These are phyloP conservation scores for Ancistrus triradiatus DNA, from an alignment of 2,113 vertebrate genomes.

Conservation along the genomic window DNA sequence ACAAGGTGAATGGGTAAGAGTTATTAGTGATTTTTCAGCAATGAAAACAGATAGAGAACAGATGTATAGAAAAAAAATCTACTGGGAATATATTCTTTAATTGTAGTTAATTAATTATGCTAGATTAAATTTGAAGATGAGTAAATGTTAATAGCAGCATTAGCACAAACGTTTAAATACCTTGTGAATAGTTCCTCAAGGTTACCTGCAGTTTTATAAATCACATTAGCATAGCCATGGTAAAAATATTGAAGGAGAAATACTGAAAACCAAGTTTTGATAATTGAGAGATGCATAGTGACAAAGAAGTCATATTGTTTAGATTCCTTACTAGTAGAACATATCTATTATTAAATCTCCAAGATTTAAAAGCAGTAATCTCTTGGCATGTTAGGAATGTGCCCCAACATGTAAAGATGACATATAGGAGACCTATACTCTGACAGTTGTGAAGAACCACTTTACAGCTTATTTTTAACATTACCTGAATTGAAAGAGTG, in stretches of 20 bases:
- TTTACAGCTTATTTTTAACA: not conserved
- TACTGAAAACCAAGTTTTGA: too few relatives aligned
- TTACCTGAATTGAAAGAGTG: not conserved
- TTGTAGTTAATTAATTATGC: too few relatives aligned
- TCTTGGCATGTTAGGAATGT: not conserved
- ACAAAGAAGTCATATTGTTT: not conserved
- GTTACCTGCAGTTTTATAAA: not conserved
- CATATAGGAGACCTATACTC: not conserved
- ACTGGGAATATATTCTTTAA: too few relatives aligned
- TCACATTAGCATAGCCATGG: not conserved
- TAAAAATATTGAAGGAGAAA: not conserved
- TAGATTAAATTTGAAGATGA: too few relatives aligned
- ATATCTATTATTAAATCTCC: too few relatives aligned
- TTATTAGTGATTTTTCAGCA: too few relatives aligned
- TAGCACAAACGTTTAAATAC: too few relatives aligned
- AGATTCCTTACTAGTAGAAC: not conserved
- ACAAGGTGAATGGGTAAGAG: constrained; percentile 79
- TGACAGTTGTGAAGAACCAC: not conserved
- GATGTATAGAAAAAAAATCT: not conserved
- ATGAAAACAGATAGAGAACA: too few relatives aligned
- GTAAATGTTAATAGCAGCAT: too few relatives aligned
- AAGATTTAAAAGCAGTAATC: not conserved
- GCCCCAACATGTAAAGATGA: not conserved
- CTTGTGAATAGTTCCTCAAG: not conserved
- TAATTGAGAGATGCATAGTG: not conserved